phyloP scores from a whole-genome alignment of 2,888 invertebrate species.

The Ceratothoa steindachneri region DNA sequence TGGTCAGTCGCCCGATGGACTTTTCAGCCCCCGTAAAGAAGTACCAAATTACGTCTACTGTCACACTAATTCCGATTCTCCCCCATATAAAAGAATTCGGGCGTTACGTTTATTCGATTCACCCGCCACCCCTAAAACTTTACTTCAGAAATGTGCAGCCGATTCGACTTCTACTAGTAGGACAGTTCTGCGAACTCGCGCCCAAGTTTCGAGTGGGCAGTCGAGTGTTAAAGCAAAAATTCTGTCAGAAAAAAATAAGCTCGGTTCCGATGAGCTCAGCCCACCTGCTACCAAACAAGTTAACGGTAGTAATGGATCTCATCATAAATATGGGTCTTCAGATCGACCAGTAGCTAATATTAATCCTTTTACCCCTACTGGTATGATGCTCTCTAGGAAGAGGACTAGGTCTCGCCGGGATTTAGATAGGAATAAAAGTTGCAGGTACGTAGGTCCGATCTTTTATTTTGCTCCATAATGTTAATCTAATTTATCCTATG shows the following conservation, averaged over 20 bases:
- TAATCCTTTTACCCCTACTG: slow-evolving; percentile 47
- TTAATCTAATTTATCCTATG: no score
- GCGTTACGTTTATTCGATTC: slow-evolving; percentile 42
- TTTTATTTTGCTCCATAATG: no score
- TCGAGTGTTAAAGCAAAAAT: not conserved
- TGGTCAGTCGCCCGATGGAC: not conserved
- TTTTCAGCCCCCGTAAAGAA: not conserved
- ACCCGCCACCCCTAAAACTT: slow-evolving; percentile 46
- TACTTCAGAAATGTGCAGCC: slow-evolving; percentile 34
- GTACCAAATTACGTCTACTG: not conserved
- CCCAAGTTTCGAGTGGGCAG: not conserved
- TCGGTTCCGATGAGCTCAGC: not conserved
- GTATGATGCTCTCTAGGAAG: slow-evolving; percentile 31
- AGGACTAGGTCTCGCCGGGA: slow-evolving; percentile 16
- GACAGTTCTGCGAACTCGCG: not conserved
- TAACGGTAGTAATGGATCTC: not conserved
- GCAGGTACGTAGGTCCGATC: not conserved
- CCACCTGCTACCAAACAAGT: not conserved
- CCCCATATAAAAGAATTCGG: slow-evolving; percentile 44
- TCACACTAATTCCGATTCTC: slow-evolving; percentile 26
- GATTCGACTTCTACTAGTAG: not conserved
- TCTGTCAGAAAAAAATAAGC: not conserved
- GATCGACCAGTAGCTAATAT: slow-evolving; percentile 34
- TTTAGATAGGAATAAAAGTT: not conserved
- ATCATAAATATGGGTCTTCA: not conserved